Base-by-base conservation (phyloP, 2,113 vertebrate genomes). In the Penelope pileata region DNA sequence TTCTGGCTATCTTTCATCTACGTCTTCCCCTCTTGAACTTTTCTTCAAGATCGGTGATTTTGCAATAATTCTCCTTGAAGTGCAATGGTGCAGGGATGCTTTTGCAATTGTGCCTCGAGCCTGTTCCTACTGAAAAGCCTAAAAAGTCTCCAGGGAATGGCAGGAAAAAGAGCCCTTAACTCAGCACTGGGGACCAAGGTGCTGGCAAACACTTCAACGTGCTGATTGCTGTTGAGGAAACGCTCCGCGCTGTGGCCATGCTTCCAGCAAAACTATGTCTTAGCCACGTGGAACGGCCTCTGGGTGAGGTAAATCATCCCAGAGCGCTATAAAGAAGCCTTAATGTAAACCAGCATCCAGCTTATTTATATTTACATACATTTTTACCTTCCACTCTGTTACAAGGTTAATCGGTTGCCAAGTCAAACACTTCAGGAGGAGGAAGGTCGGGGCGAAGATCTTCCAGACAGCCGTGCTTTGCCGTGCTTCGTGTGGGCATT, bases 61-160 rank as follows among this genome's bases (percentile, higher is more conserved):
- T 82, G 63, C 81, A 53, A 70, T 59, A 74, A 74, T 43, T 34
- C 47, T 86, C 40, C 34, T 14, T 16, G 38, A 86, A 83, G 84
- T 6, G 90, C 79, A 83, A 54, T 38, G 42, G 36, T 9, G 59
- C 73, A 51, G 77, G 60, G 56, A 16, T 2, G 47, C 75, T 96
- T 96, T 95, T 91, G 91, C 91, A 91, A 78, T 53, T 43, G 29
- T 10, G 60, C 59, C 78, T 91, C 9, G 8, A 79, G 78, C 48
- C 10, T 62, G 34, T 66, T 58, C 50, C 73, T 80, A 7, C 50
- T 60, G 66, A 43, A 43, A 91, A 90, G 68, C 75, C 70, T 30
- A 32, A 51, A 48, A 89, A 38, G 45, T 32, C 68, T 63, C 83
- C 23, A 43, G 59, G 70, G 50, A 26, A 70, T n/a, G n/a, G n/a